A percentile compares a stretch with the other conserved stretches of the same genome.
Evolutionary conservation across 2,113 vertebrate genomes (phyloP).

Genomic region (Dipodomys merriami): DNA sequence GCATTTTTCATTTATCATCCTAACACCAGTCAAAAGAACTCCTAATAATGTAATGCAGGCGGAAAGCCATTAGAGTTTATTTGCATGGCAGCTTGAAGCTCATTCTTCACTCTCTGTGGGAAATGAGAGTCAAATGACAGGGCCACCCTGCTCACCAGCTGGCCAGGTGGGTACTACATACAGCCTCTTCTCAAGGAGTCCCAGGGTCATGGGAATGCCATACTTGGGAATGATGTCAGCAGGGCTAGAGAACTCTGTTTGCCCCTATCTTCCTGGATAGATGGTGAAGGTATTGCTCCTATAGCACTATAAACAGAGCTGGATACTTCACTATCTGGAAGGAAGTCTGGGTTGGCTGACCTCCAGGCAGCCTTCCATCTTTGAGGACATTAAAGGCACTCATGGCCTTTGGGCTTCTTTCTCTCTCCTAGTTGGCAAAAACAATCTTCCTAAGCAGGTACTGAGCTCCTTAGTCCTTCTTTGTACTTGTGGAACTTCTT

Average conservation of each 20-base stretch:
- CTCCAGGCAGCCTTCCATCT: background rate
- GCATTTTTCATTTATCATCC: constrained; percentile 88
- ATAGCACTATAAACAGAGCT: background rate
- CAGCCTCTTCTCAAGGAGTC: background rate
- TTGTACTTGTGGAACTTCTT: background rate
- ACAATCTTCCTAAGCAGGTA: background rate
- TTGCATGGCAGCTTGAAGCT: constrained; percentile 81
- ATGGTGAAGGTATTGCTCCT: too few species aligned
- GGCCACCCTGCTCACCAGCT: background rate
- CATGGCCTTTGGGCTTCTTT: background rate
- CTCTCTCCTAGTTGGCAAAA: background rate
- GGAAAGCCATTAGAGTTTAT: constrained; percentile 85
- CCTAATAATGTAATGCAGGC: constrained; percentile 83
- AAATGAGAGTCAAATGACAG: constrained; percentile 54
- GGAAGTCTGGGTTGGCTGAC: too few species aligned
- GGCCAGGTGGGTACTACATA: background rate
- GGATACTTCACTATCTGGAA: background rate
- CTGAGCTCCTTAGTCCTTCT: background rate
- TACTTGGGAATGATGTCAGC: too few species aligned
- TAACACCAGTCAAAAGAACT: constrained; percentile 85
- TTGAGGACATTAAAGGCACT: background rate
- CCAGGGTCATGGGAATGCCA: background rate
- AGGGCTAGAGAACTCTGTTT: background rate
- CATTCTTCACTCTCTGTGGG: constrained; percentile 63
- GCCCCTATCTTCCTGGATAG: background rate